These are phyloP conservation scores for Xiphophorus birchmanni DNA, from an alignment of 2,797 vertebrate species.

Conservation along the genomic window DNA sequence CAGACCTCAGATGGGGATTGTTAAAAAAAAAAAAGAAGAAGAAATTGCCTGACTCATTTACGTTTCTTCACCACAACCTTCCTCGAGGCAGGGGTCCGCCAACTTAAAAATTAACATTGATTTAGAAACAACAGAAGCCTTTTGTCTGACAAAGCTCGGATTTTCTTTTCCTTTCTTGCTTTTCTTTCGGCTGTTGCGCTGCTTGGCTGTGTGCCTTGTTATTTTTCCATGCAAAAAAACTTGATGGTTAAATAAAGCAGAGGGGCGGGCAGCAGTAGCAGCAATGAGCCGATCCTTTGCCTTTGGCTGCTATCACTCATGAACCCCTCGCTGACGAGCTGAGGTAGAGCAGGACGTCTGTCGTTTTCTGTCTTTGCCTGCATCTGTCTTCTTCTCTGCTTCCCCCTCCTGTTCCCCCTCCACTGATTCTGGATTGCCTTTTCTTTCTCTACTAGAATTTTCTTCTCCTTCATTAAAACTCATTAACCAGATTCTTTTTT, in stretches of 20 bases:
- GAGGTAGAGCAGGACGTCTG: slow-evolving; percentile 5
- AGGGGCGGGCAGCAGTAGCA: slow-evolving; percentile 26
- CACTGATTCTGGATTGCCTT: not conserved
- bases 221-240: slow-evolving; percentile 77
- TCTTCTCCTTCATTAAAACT: slow-evolving; percentile 37
- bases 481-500: slow-evolving; percentile 31
- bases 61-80: slow-evolving; percentile 62
- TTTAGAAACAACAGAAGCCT: slow-evolving; percentile 81
- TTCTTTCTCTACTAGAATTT: not conserved
- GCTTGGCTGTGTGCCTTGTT: slow-evolving; percentile 68
- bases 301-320: slow-evolving; percentile 61
- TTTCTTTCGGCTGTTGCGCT: slow-evolving; percentile 50
- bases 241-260: slow-evolving; percentile 77
- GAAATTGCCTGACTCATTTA: slow-evolving; percentile 57
- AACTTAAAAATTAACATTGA: slow-evolving; percentile 75
- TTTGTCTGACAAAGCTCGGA: slow-evolving; percentile 66
- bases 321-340: slow-evolving; percentile 50
- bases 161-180: slow-evolving; percentile 34
- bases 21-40: slow-evolving; percentile 32
- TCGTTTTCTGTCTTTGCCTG: slow-evolving; percentile 5
- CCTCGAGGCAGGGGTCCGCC: slow-evolving; percentile 58
- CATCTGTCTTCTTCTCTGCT: not conserved
- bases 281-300: slow-evolving; percentile 20
- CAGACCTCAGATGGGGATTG: slow-evolving; percentile 54
- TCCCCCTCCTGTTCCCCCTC: not conserved